Conservation (phyloP, 2,113 vertebrate species). For the Dipodomys spectabilis region DNA sequence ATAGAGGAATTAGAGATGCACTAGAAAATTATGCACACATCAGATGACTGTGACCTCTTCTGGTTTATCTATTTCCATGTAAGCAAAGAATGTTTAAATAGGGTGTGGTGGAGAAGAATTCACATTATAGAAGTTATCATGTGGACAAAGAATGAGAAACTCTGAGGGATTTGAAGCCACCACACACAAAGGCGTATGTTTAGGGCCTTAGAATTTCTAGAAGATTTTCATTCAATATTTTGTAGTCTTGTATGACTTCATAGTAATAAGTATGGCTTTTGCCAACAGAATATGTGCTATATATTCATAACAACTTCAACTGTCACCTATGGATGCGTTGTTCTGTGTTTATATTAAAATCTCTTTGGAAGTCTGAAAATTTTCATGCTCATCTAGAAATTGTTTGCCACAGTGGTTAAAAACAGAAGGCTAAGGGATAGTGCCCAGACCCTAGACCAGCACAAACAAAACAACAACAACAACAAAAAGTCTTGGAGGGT, state of each 20-base stretch:
- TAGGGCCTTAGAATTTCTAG: not conserved
- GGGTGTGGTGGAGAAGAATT: not conserved
- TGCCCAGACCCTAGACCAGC: too few species aligned
- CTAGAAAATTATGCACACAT: not conserved
- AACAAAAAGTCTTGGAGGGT: too few species aligned
- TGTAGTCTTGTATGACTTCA: not conserved
- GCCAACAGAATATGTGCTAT: not conserved
- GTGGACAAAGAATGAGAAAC: not conserved
- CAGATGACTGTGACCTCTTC: too few species aligned
- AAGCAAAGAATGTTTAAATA: not conserved
- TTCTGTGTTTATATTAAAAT: conserved; percentile 12
- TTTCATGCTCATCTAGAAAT: not conserved
- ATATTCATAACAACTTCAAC: not conserved
- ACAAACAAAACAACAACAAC: too few species aligned
- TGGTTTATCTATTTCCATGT: not conserved
- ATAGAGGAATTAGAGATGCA: not conserved
- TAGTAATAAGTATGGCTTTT: not conserved
- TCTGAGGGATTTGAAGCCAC: not conserved
- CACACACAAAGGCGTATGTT: too few species aligned
- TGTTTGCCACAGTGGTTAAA: conserved; percentile 13
- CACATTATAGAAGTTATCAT: not conserved
- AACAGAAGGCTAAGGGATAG: not conserved
- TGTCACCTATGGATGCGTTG: not conserved
- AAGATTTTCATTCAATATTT: not conserved
- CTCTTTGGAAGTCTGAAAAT: not conserved